A percentile compares a stretch with the other conserved stretches of the same genome.
These are phyloP conservation scores for Acanthurus leucopareius DNA, from an alignment of 2,797 vertebrate genomes.

Conservation along the genomic window DNA sequence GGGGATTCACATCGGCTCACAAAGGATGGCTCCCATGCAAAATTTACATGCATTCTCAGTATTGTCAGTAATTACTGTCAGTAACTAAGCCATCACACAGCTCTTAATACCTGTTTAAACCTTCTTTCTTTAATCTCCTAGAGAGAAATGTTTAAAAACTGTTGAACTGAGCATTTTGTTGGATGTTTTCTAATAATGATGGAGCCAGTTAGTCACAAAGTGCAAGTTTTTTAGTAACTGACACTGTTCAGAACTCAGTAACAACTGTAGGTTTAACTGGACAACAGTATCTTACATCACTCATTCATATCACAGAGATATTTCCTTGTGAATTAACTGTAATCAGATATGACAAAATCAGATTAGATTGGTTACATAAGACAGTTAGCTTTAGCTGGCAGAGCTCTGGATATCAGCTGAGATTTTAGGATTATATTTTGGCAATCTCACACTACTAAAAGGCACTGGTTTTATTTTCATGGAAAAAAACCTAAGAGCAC, in stretches of 20 bases:
- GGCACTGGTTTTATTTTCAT: constrained; percentile 19
- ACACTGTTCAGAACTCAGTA: neutral
- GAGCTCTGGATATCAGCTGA: constrained; percentile 32
- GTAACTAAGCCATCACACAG: neutral
- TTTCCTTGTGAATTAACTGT: constrained; percentile 48
- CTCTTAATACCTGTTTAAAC: neutral
- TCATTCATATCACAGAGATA: constrained; percentile 41
- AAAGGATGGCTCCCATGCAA: neutral
- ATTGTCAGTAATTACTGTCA: neutral
- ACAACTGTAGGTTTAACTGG: constrained; percentile 5
- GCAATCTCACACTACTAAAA: neutral
- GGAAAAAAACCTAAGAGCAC: constrained; percentile 17
- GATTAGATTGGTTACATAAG: constrained; percentile 65
- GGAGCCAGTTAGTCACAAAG: neutral
- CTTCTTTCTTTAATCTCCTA: neutral
- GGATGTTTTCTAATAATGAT: neutral
- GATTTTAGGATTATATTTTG: constrained; percentile 40
- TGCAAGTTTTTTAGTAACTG: neutral
- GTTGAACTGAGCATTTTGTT: neutral
- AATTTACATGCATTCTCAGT: neutral
- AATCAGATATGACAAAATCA: constrained; percentile 59
- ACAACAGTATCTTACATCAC: constrained; percentile 32
- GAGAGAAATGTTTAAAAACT: neutral
- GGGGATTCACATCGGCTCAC: neutral
- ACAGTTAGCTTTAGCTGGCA: constrained; percentile 30